These are phyloP conservation scores for Vanessa cardui DNA, from an alignment of 2,888 invertebrate species.

Conservation along the genomic window DNA sequence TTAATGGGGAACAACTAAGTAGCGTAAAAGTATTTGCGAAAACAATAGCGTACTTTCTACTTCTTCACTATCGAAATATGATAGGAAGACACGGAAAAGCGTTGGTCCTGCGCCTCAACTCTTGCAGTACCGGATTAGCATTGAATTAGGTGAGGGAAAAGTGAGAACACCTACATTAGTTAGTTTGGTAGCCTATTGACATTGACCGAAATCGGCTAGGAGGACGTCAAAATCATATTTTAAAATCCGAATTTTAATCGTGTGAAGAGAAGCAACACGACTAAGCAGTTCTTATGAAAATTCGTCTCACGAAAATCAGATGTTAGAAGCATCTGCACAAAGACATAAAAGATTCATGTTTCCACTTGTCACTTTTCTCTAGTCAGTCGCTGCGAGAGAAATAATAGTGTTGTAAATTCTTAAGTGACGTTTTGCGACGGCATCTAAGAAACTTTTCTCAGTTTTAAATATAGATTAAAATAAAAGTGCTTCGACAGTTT, in stretches of 20 bases:
- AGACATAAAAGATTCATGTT: constrained; percentile 44
- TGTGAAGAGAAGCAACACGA: not conserved
- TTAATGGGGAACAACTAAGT: too few relatives aligned
- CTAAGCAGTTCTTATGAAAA: not conserved
- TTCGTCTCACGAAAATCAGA: constrained; percentile 37
- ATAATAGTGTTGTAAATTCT: constrained; percentile 68
- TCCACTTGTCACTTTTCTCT: constrained; percentile 48
- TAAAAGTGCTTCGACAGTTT: constrained; percentile 1
- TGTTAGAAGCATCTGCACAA: constrained; percentile 40
- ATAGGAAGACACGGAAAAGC: too few relatives aligned
- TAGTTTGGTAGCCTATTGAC: too few relatives aligned
- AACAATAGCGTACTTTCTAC: too few relatives aligned
- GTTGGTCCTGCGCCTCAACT: too few relatives aligned
- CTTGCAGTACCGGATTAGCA: too few relatives aligned
- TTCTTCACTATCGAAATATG: too few relatives aligned
- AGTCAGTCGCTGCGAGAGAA: constrained; percentile 51
- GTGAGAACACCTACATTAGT: too few relatives aligned
- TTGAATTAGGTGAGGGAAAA: too few relatives aligned
- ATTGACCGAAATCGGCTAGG: too few relatives aligned
- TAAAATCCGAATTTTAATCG: too few relatives aligned
- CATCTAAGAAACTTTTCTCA: constrained; percentile 42
- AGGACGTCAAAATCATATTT: not conserved
- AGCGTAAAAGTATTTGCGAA: too few relatives aligned
- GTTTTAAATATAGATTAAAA: constrained; percentile 16
- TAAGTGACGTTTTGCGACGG: constrained; percentile 63